These are phyloP conservation scores for Actinia equina DNA, from an alignment of 64 coral and sea anemone genomes.

Conservation along the genomic window DNA sequence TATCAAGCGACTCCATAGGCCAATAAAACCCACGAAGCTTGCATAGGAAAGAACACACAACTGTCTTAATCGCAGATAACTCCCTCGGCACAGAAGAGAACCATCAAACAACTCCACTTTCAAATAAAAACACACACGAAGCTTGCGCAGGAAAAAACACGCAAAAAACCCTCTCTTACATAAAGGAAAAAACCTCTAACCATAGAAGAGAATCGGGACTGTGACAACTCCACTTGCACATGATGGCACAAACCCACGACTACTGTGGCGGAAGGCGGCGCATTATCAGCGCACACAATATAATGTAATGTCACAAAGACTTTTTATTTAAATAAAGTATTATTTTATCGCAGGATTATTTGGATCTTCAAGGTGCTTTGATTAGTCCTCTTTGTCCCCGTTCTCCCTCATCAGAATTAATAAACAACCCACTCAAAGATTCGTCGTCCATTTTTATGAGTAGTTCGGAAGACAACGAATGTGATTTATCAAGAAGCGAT, in stretches of 20 bases:
- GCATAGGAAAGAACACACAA: too few relatives aligned
- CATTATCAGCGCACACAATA: too few relatives aligned
- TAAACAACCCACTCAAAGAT: conserved; percentile 20
- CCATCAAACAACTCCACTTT: not conserved
- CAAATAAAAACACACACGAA: not conserved
- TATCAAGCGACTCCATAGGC: not conserved
- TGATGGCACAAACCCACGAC: too few relatives aligned
- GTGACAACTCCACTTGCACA: too few relatives aligned
- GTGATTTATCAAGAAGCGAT: conserved; percentile 39
- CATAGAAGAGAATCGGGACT: too few relatives aligned
- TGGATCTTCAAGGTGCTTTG: conserved; percentile 64
- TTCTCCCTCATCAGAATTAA: conserved; percentile 64
- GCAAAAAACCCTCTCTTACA: too few relatives aligned
- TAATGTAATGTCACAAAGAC: too few relatives aligned
- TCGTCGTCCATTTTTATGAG: conserved; percentile 23
- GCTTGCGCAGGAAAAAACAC: not conserved
- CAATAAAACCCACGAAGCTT: not conserved
- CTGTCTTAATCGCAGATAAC: too few relatives aligned
- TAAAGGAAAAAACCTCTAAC: too few relatives aligned
- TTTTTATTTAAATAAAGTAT: not conserved
- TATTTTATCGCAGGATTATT: conserved; percentile 66
- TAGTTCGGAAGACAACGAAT: conserved; percentile 39
- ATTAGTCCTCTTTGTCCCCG: conserved; percentile 63
- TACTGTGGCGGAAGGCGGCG: too few relatives aligned
- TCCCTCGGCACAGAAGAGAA: too few relatives aligned